Percentiles rank a stretch among this genome's conserved stretches.
Evolutionary conservation across 2,888 invertebrate genomes (phyloP).

Genomic region (Agelastica alni): DNA sequence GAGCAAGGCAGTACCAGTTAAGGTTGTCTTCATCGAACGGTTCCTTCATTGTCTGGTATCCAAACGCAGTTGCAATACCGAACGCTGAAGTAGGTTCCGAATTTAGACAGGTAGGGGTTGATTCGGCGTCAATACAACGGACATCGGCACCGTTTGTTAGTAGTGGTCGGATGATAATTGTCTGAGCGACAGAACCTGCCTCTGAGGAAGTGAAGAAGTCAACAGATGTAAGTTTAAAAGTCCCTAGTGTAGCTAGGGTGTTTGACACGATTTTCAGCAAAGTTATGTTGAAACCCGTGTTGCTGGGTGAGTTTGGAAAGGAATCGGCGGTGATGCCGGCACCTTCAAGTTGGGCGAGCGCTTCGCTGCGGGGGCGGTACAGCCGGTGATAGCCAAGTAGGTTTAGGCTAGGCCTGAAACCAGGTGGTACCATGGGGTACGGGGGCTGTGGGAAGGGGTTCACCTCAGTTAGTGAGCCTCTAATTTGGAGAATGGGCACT

Average conservation of each 20-base stretch:
- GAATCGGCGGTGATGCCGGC: background rate
- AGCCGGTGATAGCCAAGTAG: slow-evolving; percentile 3
- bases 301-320: background rate
- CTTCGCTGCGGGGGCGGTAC: background rate
- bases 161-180: background rate
- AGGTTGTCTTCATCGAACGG: no score
- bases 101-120: background rate
- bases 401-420: background rate
- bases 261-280: background rate
- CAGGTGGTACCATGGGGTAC: background rate
- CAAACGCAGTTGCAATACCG: no score
- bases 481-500: background rate
- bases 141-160: background rate
- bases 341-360: slow-evolving; percentile 1
- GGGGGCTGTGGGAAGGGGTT: background rate
- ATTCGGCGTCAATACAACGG: background rate
- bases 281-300: background rate
- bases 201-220: background rate
- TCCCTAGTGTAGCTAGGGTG: background rate
- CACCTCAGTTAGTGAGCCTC: background rate
- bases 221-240: background rate
- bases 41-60: no score
- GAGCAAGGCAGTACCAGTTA: no score
- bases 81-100: no score
- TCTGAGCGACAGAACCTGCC: background rate